Evolutionary conservation across 2,113 vertebrate genomes (phyloP).

Genomic region (Amphiprion percula): DNA sequence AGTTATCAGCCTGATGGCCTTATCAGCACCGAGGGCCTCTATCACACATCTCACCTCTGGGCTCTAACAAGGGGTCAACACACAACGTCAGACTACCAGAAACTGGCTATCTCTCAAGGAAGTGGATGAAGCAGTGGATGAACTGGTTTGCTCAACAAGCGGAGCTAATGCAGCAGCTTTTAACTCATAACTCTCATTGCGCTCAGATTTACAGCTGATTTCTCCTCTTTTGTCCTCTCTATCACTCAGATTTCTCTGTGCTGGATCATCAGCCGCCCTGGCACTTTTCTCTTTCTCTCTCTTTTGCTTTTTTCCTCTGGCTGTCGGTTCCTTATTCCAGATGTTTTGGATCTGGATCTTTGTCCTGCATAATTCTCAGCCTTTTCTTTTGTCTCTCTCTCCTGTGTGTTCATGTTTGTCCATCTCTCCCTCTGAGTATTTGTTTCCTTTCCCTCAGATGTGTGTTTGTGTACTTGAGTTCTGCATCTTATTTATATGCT

Average conservation of each 20-base stretch:
- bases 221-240: background rate
- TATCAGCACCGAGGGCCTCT: constrained; percentile 75
- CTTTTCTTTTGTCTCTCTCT: constrained; percentile 1
- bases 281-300: constrained; percentile 2
- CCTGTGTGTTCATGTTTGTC: background rate
- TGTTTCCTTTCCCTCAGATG: background rate
- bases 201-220: background rate
- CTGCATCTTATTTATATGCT: background rate
- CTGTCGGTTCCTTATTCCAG: constrained; percentile 32
- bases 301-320: background rate
- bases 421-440: background rate
- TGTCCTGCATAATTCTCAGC: constrained; percentile 25
- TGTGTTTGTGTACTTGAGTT: background rate
- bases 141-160: constrained; percentile 7
- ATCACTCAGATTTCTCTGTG: constrained; percentile 3
- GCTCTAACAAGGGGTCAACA: constrained; percentile 73
- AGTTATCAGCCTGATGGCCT: constrained; percentile 75
- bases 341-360: constrained; percentile 43
- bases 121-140: constrained; percentile 33
- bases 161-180: constrained; percentile 20
- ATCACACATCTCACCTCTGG: constrained; percentile 79
- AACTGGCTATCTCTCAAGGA: constrained; percentile 62
- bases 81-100: constrained; percentile 49
- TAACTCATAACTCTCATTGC: background rate
- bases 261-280: constrained; percentile 2